A percentile compares a stretch with the other conserved stretches of the same genome.
Evolutionary conservation across 2,797 vertebrate genomes (phyloP).

Genomic region (Smutsia gigantea): DNA sequence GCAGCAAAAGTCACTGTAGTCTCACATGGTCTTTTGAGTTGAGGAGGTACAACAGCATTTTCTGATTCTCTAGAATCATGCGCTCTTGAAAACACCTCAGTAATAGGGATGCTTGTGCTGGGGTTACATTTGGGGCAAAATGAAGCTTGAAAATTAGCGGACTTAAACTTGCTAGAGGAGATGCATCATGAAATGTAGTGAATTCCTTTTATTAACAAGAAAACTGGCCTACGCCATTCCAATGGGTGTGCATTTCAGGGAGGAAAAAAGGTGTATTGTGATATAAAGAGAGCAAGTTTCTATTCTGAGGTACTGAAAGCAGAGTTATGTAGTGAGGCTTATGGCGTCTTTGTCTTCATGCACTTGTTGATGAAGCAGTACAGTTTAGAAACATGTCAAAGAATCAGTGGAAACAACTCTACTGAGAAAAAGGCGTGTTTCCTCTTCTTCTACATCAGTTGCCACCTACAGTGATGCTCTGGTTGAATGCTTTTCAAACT

Average conservation of each 20-base stretch:
- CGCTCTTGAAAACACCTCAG: background rate
- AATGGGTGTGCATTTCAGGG: background rate
- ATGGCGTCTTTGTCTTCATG: slow-evolving; percentile 9
- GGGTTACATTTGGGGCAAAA: background rate
- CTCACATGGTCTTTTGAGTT: background rate
- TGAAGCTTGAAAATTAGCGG: background rate
- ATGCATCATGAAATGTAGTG: background rate
- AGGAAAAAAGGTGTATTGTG: background rate
- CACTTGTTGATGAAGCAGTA: background rate
- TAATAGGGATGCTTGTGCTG: background rate
- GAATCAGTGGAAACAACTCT: slow-evolving; percentile 16
- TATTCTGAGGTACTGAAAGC: slow-evolving; percentile 26
- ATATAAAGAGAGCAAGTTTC: background rate
- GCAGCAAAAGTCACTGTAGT: background rate
- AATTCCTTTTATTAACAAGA: background rate
- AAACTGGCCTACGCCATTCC: background rate
- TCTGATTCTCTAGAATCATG: background rate
- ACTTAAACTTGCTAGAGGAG: background rate
- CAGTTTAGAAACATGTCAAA: background rate
- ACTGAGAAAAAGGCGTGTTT: background rate
- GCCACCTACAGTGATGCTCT: background rate
- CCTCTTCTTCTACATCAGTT: background rate
- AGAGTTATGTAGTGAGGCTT: background rate
- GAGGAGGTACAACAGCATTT: background rate
- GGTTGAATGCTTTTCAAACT: background rate